phyloP scores from a whole-genome alignment of 1,140 invertebrate genomes.

The Drosophila burlai region DNA sequence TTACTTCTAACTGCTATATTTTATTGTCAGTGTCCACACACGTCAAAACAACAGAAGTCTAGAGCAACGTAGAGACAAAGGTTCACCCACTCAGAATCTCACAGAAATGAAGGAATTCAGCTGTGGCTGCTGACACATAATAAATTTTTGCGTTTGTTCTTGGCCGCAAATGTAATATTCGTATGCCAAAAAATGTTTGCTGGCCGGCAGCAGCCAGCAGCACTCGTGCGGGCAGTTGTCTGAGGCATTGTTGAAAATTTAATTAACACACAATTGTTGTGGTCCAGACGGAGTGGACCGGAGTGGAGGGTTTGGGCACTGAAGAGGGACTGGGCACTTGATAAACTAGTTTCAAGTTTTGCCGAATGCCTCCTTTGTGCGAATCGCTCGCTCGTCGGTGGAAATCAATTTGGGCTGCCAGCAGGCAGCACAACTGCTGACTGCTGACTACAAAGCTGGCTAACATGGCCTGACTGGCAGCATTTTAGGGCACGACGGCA shows the following conservation, averaged over 20 bases:
- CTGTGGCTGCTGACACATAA: constrained; percentile 67
- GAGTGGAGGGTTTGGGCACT: background rate
- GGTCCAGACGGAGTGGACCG: constrained; percentile 30
- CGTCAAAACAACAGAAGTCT: constrained; percentile 8
- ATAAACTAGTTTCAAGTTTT: constrained; percentile 59
- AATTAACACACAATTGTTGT: constrained; percentile 74
- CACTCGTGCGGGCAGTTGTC: constrained; percentile 28
- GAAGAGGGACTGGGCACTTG: constrained; percentile 22
- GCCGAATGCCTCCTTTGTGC: constrained; percentile 22
- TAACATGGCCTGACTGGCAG: constrained; percentile 51
- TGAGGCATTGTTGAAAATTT: constrained; percentile 65
- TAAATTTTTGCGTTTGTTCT: constrained; percentile 70
- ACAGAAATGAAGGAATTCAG: constrained; percentile 37
- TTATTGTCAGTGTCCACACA: constrained; percentile 8
- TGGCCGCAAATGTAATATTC: constrained; percentile 56
- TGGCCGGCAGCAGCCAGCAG: constrained; percentile 10
- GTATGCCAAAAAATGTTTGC: constrained; percentile 39
- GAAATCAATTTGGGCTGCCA: constrained; percentile 56
- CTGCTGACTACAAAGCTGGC: constrained; percentile 51
- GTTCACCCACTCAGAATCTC: constrained; percentile 8
- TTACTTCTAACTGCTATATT: too few species aligned
- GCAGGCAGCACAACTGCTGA: constrained; percentile 14
- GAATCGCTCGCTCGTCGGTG: constrained; percentile 34
- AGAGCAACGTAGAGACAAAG: constrained; percentile 10
- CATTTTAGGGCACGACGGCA: constrained; percentile 41